Evolutionary conservation across 2,797 vertebrate genomes (phyloP).

Genomic region (Leptodactylus fallax): DNA sequence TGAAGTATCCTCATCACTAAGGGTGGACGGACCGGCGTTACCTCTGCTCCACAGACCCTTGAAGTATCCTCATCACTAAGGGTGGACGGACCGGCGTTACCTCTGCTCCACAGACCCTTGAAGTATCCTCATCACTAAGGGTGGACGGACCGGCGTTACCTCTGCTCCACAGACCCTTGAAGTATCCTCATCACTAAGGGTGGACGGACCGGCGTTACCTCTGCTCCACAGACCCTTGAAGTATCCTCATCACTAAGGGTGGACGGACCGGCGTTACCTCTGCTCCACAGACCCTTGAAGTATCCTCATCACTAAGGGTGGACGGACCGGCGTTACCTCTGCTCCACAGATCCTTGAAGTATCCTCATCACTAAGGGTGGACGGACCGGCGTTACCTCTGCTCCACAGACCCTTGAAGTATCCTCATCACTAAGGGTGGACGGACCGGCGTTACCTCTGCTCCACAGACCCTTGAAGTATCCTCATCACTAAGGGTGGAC

Average conservation of each 20-base stretch:
- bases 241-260: conserved; percentile 41
- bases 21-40: too few relatives aligned
- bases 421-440: conserved; percentile 40
- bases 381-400: background rate
- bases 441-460: background rate
- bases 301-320: conserved; percentile 42
- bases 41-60: background rate
- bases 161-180: background rate
- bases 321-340: background rate
- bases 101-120: background rate
- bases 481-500: conserved; percentile 40
- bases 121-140: conserved; percentile 42
- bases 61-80: conserved; percentile 40
- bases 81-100: too few relatives aligned
- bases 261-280: background rate
- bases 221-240: background rate
- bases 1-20: conserved; percentile 41
- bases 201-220: background rate
- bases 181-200: conserved; percentile 42
- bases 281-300: background rate
- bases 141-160: background rate
- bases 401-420: conserved; percentile 12
- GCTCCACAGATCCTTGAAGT: conserved; percentile 7
- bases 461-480: conserved; percentile 17
- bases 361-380: conserved; percentile 41